Conservation (phyloP, 2,888 invertebrate species). For the Anthophora plumipes region DNA sequence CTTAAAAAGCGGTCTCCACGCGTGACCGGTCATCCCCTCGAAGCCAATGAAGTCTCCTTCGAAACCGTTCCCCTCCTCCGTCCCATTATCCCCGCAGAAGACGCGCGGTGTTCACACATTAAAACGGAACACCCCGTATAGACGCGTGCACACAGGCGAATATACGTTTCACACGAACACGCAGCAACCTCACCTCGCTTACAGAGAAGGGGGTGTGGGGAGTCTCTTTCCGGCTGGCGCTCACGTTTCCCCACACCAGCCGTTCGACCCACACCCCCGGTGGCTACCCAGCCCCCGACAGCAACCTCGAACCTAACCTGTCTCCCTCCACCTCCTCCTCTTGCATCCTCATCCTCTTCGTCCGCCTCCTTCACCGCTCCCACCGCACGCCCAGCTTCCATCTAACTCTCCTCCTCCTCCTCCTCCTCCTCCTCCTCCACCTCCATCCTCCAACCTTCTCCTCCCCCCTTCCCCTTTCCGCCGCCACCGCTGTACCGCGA, state of each 20-base stretch:
- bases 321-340: constrained; percentile 58
- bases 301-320: constrained; percentile 71
- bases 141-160: constrained; percentile 49
- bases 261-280: constrained; percentile 66
- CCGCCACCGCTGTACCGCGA: constrained; percentile 58
- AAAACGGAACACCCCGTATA: constrained; percentile 60
- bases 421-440: constrained; percentile 41
- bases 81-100: constrained; percentile 55
- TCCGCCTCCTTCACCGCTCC: constrained; percentile 59
- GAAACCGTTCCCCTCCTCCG: constrained; percentile 40
- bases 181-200: constrained; percentile 72
- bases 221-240: constrained; percentile 77
- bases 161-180: constrained; percentile 70
- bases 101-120: constrained; percentile 50
- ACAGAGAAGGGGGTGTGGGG: constrained; percentile 59
- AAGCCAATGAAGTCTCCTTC: constrained; percentile 64
- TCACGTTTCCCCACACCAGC: constrained; percentile 76
- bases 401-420: constrained; percentile 46
- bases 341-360: constrained; percentile 47
- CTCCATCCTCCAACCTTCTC: not conserved
- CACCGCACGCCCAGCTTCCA: constrained; percentile 55
- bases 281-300: constrained; percentile 67
- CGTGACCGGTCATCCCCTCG: constrained; percentile 49
- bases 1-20: constrained; percentile 51
- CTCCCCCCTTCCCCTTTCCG: constrained; percentile 5